These are phyloP conservation scores for Montipora cactus DNA, from an alignment of 64 coral and sea anemone species.

Conservation along the genomic window DNA sequence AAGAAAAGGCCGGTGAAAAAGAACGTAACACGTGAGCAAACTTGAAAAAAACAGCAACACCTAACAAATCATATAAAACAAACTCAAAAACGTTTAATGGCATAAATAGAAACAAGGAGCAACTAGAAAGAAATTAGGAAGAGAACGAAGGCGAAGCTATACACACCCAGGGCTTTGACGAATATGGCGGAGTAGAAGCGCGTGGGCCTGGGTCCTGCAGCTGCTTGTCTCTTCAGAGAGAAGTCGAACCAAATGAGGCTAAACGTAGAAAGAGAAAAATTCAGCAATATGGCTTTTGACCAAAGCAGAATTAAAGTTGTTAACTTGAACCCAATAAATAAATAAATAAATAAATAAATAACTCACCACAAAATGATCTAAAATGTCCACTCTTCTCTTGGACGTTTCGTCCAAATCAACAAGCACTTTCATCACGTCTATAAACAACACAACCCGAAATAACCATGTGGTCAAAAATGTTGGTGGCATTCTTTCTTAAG, in stretches of 20 bases:
- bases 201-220: conserved; percentile 84
- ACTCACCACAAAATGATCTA: conserved; percentile 88
- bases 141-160: not conserved
- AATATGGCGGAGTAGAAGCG: conserved; percentile 79
- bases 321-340: too few species aligned
- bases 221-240: conserved; percentile 47
- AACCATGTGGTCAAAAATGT: too few species aligned
- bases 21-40: too few species aligned
- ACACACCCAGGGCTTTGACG: conserved; percentile 86
- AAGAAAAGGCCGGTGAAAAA: too few species aligned
- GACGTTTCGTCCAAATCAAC: conserved; percentile 94
- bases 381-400: conserved; percentile 94
- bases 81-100: not conserved
- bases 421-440: conserved; percentile 82
- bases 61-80: too few species aligned
- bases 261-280: not conserved
- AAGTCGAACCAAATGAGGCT: conserved; percentile 87
- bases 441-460: not conserved
- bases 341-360: not conserved
- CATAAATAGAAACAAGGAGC: not conserved
- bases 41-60: too few species aligned
- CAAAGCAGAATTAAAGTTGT: not conserved
- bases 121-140: not conserved
- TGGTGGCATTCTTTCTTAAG: too few species aligned
- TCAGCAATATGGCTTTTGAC: not conserved